phyloP scores from a whole-genome alignment of 2,888 invertebrate genomes.

The Isoperla grammatica region DNA sequence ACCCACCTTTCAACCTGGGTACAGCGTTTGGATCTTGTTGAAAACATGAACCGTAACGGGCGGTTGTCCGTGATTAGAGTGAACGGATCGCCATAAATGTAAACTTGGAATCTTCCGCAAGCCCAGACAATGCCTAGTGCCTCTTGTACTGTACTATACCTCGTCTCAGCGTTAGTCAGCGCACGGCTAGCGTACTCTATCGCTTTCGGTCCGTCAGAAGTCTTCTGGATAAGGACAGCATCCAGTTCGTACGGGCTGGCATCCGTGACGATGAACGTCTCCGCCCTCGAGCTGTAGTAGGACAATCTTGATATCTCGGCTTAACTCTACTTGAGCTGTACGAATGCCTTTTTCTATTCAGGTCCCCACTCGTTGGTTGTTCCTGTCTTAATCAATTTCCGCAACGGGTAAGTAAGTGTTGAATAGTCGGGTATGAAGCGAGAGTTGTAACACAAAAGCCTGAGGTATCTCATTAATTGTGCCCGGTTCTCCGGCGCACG shows the following conservation, averaged over 20 bases:
- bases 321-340: too few species aligned
- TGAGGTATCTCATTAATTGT: too few species aligned
- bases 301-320: neutral
- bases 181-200: slow-evolving; percentile 40
- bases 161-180: slow-evolving; percentile 39
- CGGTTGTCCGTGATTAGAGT: neutral
- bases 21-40: neutral
- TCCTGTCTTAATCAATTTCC: too few species aligned
- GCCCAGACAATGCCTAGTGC: slow-evolving; percentile 41
- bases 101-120: slow-evolving; percentile 41
- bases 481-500: too few species aligned
- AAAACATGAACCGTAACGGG: neutral
- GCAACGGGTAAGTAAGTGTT: neutral
- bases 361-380: too few species aligned
- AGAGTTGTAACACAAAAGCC: too few species aligned
- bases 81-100: slow-evolving; percentile 37
- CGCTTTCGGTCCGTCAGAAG: slow-evolving; percentile 29
- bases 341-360: too few species aligned
- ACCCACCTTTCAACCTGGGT: neutral
- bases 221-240: slow-evolving; percentile 36
- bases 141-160: slow-evolving; percentile 36
- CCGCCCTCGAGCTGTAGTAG: neutral
- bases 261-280: slow-evolving; percentile 26
- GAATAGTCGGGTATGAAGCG: too few species aligned
- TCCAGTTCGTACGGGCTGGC: slow-evolving; percentile 23